phyloP scores from a whole-genome alignment of 2,797 vertebrate species.

The Heliangelus exortis region DNA sequence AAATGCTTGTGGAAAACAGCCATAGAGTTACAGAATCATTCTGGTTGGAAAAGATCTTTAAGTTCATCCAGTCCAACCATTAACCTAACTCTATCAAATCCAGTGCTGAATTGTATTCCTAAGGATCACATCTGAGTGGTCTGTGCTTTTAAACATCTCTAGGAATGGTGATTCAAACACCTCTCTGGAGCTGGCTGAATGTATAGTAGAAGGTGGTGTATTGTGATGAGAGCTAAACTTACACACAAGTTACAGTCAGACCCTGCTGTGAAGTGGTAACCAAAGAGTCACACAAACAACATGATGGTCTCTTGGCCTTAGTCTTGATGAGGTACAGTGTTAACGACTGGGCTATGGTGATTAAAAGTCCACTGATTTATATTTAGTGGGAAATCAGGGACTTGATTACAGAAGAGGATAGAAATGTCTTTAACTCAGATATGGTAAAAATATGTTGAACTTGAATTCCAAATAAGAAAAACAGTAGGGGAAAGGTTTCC shows the following conservation, averaged over 20 bases:
- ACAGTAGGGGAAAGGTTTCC: not conserved
- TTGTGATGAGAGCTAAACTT: not conserved
- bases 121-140: no score
- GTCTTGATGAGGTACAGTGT: not conserved
- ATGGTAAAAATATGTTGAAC: not conserved
- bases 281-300: not conserved
- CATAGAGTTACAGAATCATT: no score
- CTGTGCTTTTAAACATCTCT: no score
- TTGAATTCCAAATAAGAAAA: not conserved
- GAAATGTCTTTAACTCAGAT: not conserved
- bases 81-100: no score
- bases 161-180: no score
- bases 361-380: not conserved
- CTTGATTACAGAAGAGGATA: not conserved
- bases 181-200: no score
- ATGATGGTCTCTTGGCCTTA: not conserved
- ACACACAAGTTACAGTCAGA: fast-evolving
- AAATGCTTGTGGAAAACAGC: not conserved
- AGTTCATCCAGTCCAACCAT: no score
- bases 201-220: no score
- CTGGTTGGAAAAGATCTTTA: no score
- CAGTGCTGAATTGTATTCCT: no score
- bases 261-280: fast-evolving
- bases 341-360: not conserved
- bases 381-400: not conserved